Conservation (phyloP, 2,888 invertebrate genomes). For the Drosophila prostipennis region DNA sequence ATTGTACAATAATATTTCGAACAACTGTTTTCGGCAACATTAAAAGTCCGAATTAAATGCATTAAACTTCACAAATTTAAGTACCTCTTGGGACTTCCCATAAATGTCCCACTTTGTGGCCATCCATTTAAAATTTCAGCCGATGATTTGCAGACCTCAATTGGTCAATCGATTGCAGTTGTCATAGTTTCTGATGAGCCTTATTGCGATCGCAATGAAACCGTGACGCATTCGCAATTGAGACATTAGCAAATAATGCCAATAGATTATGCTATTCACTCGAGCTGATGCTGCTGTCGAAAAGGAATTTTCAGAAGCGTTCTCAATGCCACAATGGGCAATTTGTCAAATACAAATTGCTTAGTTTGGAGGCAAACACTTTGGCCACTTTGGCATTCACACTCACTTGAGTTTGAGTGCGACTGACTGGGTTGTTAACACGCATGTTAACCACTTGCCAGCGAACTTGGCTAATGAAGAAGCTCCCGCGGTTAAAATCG, state of each 20-base stretch:
- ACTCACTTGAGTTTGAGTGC: conserved; percentile 34
- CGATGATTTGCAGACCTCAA: conserved; percentile 9
- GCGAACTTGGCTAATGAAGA: conserved; percentile 31
- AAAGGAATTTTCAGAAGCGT: conserved; percentile 45
- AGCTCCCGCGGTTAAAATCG: conserved; percentile 27
- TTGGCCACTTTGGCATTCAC: conserved; percentile 37
- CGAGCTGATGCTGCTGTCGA: conserved; percentile 17
- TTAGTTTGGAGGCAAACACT: conserved; percentile 40
- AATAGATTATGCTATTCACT: conserved; percentile 9
- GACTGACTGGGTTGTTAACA: conserved; percentile 57
- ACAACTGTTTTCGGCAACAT: too few relatives aligned
- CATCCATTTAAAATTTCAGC: not conserved
- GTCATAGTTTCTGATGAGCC: conserved; percentile 34
- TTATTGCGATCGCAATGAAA: conserved; percentile 53
- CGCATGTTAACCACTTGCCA: conserved; percentile 60
- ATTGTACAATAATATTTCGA: too few relatives aligned
- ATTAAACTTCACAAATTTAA: not conserved
- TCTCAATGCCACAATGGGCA: conserved; percentile 34
- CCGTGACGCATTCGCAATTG: conserved; percentile 55
- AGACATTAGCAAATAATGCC: conserved; percentile 34
- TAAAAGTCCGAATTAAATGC: too few relatives aligned
- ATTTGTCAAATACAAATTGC: conserved; percentile 45
- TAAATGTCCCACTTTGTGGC: not conserved
- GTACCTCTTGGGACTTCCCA: not conserved
- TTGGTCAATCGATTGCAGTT: conserved; percentile 44